Percentiles rank a stretch among this genome's conserved stretches.
These are phyloP conservation scores for Acronicta psi DNA, from an alignment of 2,888 invertebrate species.

Conservation along the genomic window DNA sequence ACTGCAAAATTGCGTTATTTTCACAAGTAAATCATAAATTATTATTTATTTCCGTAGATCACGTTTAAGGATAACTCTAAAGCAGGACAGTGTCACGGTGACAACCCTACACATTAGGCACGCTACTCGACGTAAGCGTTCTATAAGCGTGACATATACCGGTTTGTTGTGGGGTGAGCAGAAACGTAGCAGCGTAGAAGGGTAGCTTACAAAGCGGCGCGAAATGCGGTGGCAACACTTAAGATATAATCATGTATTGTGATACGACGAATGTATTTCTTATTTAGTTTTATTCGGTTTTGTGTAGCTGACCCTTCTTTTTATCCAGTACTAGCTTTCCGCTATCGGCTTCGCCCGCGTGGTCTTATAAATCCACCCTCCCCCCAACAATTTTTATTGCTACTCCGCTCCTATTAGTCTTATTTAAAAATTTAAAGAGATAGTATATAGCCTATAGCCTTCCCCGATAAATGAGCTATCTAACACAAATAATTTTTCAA, in stretches of 20 bases:
- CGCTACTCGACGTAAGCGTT: constrained; percentile 50
- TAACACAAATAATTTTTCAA: too few relatives aligned
- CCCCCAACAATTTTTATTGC: too few relatives aligned
- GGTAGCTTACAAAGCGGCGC: constrained; percentile 48
- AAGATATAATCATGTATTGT: constrained; percentile 49
- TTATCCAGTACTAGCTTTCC: too few relatives aligned
- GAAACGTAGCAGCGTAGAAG: constrained; percentile 24
- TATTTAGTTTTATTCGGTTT: constrained; percentile 10
- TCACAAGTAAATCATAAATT: too few relatives aligned
- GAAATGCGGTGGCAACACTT: constrained; percentile 49
- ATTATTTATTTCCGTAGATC: too few relatives aligned
- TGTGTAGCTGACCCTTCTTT: neutral
- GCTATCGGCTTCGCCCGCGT: too few relatives aligned
- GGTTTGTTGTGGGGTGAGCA: constrained; percentile 47
- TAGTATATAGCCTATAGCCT: too few relatives aligned
- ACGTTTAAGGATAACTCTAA: neutral
- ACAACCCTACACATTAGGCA: constrained; percentile 52
- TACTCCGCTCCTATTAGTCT: too few relatives aligned
- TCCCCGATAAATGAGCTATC: too few relatives aligned
- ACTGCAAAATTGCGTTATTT: too few relatives aligned
- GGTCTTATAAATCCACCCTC: too few relatives aligned
- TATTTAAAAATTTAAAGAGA: too few relatives aligned
- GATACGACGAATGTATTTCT: constrained; percentile 2
- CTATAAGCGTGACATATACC: constrained; percentile 50
- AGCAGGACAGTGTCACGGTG: neutral